A percentile compares a stretch with the other conserved stretches of the same genome.
phyloP scores from a whole-genome alignment of 2,888 invertebrate species.

The Mycogona germanica region DNA sequence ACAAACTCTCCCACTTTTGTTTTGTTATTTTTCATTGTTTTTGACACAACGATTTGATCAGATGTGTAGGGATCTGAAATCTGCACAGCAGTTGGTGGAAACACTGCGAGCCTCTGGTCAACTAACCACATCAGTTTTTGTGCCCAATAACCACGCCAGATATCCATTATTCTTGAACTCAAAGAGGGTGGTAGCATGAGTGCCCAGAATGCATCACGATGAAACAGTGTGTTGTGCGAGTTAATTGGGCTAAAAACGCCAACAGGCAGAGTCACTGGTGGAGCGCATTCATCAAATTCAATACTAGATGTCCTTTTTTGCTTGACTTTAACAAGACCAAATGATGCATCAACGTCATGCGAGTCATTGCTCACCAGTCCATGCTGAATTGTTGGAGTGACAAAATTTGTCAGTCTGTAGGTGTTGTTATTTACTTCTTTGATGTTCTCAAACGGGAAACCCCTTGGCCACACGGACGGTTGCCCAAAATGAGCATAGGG shows the following conservation, averaged over 20 bases:
- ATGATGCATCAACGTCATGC: constrained; percentile 16
- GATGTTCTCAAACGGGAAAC: constrained; percentile 7
- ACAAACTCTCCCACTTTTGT: no score
- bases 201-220: constrained; percentile 10
- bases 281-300: constrained; percentile 13
- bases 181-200: constrained; percentile 6
- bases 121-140: constrained; percentile 15
- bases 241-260: constrained; percentile 15
- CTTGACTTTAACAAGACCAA: constrained; percentile 5
- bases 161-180: constrained; percentile 11
- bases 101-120: constrained; percentile 10
- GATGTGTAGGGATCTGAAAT: constrained; percentile 1
- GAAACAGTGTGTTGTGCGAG: constrained; percentile 11
- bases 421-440: background rate
- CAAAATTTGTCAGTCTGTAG: constrained; percentile 8
- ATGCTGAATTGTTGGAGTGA: constrained; percentile 13
- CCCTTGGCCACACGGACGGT: constrained; percentile 14
- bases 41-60: no score
- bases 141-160: constrained; percentile 17
- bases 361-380: constrained; percentile 10
- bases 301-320: background rate
- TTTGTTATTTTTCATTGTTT: no score
- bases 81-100: constrained; percentile 12
- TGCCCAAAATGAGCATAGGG: constrained; percentile 18
- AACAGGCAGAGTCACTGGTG: constrained; percentile 12